phyloP scores from a whole-genome alignment of 2,888 invertebrate genomes.

The Hemistola chrysoprasaria region DNA sequence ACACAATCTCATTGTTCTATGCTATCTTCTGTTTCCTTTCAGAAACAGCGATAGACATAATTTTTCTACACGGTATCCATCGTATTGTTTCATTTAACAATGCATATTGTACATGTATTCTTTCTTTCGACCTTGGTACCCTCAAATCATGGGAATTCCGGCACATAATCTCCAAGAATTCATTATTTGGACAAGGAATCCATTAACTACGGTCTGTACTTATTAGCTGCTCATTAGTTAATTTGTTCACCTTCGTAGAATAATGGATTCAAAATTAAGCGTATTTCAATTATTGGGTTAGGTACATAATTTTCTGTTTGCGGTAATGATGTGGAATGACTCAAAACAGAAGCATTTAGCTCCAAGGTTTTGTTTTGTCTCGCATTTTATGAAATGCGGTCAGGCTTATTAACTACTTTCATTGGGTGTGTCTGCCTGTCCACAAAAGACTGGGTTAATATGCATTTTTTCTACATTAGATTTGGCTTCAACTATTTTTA shows the following conservation, averaged over 20 bases:
- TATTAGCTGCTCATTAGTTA: constrained; percentile 15
- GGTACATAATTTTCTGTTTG: constrained; percentile 1
- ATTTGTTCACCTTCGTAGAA: constrained; percentile 6
- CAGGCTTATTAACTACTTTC: no score
- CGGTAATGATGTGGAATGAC: constrained; percentile 11
- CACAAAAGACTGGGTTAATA: no score
- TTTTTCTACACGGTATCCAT: constrained; percentile 38
- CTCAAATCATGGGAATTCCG: constrained; percentile 23
- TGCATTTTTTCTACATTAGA: no score
- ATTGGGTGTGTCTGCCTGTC: no score
- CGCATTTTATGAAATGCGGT: no score
- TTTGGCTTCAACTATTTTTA: no score
- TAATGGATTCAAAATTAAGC: constrained; percentile 3
- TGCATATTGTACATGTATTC: constrained; percentile 49
- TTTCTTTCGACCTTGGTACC: constrained; percentile 35
- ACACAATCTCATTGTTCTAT: no score
- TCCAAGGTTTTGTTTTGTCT: constrained; percentile 10
- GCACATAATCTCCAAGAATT: not conserved
- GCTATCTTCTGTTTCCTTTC: constrained; percentile 3
- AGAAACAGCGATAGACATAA: constrained; percentile 17
- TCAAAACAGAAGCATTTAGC: constrained; percentile 11
- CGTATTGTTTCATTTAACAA: constrained; percentile 53
- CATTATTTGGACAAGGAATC: constrained; percentile 13
- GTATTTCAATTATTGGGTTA: constrained; percentile 2
- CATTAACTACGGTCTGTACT: constrained; percentile 18